Evolutionary conservation across 2,113 vertebrate genomes (phyloP), one percentile per base, ranked within the genome.

Genomic region (Cyprinodon brontotheroides): DNA sequence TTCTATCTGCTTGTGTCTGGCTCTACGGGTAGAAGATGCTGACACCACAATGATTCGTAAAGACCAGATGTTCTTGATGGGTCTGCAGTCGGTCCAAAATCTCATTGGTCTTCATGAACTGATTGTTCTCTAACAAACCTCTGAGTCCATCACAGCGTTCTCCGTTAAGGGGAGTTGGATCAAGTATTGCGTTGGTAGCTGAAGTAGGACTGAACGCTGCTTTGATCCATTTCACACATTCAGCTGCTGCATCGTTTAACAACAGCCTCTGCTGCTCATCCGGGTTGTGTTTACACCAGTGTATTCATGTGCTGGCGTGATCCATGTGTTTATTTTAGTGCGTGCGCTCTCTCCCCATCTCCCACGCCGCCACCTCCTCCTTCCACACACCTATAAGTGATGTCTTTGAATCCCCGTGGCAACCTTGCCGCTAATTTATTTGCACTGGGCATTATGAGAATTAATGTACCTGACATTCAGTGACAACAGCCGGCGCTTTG

Each of bases 391-490:
- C 94, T 92, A 94, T 95, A 95, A 93, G 94, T 93, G 96, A 96
- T 96, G 95, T 94, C 96, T 96, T 95, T 96, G 95, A 96, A 96
- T 97, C 95, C 94, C 91, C 43, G 43, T 92, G 96, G 94, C 94
- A 93, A 95, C 94, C 87, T 92, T 86, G 94, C 95, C 96, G 95
- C 95, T 96, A 96, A 97, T 97, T 97, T 96, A 95, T 94, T 94
- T 95, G 91, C 93, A 57, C 94, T 91, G 95, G 95, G 96, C 96
- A 97, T 97, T 97, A 94, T 96, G 97, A 96, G 97, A 97, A 97
- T 97, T 96, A 97, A 96, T 93, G 94, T 95, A 96, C 96, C 96
- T 97, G 96, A 97, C 97, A 97, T 93, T 94, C 94, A 93, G 92
- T 95, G 96, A 96, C 96, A 96, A 95, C 95, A 95, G 94, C 94